Evolutionary conservation across 1,140 invertebrate species (phyloP).

Genomic region (Zaprionus gabonicus): DNA sequence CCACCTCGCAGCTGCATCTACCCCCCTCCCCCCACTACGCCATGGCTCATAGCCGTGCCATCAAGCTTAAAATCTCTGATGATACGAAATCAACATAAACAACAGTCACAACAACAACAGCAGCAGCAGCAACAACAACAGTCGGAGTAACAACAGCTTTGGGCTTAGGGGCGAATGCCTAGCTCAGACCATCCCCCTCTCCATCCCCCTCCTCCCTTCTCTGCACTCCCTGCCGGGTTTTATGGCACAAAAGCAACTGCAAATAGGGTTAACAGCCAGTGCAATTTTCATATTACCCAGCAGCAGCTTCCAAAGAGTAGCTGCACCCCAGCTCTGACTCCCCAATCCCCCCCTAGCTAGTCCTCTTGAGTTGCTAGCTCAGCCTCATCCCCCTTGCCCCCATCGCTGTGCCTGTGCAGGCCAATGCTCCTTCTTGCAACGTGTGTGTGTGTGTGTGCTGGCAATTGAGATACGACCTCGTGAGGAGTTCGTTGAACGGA

Average conservation of each 20-base stretch:
- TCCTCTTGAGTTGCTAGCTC: background rate
- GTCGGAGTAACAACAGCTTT: slow-evolving; percentile 38
- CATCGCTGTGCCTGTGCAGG: slow-evolving; percentile 16
- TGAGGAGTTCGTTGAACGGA: slow-evolving; percentile 53
- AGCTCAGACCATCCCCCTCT: background rate
- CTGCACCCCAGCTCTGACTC: slow-evolving; percentile 45
- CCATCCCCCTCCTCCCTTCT: background rate
- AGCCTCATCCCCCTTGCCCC: background rate
- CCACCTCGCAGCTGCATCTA: too few species aligned
- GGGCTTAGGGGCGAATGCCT: slow-evolving; percentile 29
- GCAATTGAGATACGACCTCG: slow-evolving; percentile 51
- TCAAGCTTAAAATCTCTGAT: slow-evolving; percentile 79
- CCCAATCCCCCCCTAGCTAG: background rate
- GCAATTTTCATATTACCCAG: slow-evolving; percentile 81
- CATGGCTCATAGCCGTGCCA: slow-evolving; percentile 16
- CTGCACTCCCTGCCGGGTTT: slow-evolving; percentile 34
- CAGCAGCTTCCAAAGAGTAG: slow-evolving; percentile 52
- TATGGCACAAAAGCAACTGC: slow-evolving; percentile 78
- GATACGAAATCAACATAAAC: slow-evolving; percentile 81
- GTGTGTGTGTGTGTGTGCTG: slow-evolving; percentile 22
- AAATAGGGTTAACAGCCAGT: slow-evolving; percentile 81
- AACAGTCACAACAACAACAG: slow-evolving; percentile 59
- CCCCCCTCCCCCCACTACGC: background rate
- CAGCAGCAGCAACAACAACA: slow-evolving; percentile 2
- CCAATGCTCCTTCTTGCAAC: slow-evolving; percentile 39